Evolutionary conservation across 2,797 vertebrate species (phyloP), one percentile per base, ranked within the genome.

Genomic region (Nannoperca australis): DNA sequence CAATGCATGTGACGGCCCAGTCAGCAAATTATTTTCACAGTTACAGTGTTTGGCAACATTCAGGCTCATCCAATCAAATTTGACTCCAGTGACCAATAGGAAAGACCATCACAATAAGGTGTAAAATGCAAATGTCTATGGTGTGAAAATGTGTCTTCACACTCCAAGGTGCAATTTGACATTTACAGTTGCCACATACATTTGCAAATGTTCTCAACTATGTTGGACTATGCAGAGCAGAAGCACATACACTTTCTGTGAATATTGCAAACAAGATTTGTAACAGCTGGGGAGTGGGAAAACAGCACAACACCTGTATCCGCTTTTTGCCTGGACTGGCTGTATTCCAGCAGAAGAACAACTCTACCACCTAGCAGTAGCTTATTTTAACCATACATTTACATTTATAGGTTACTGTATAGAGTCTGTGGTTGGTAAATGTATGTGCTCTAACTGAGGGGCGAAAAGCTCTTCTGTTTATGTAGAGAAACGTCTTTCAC

Each of bases 111-210:
- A 40, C 0, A 42, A 22, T 7, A 6, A 55, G 15, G 44, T 70
- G 70, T 30, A 34, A 73, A 47, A 80, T 73, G 62, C 66, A 75
- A 69, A 77, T 67, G 3, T 67, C 0, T 34, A 47, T 40, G 40
- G 73, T 78, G 62, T 59, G 66, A 80, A 75, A 72, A 73, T 73
- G 54, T 71, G 64, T 67, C 59, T 53, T 64, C 32, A 38, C 36
- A 27, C 24, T 49, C 47, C n/a, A 44, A 62, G 10, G 70, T 51
- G 44, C 34, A 59, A 38, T 58, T 42, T 69, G 10, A 65, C 47
- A 65, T 78, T 73, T 78, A 40, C 53, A 61, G 77, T 73, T 79
- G 58, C 6, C 36, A 54, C 50, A 76, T 74, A 30, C 20, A 77
- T 84, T 82, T 70, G 22, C 63, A 79, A 34, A 22, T 79, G 70